A percentile compares a stretch with the other conserved stretches of the same genome.
These are phyloP conservation scores for Hucho hucho DNA, from an alignment of 2,113 vertebrate genomes.

Conservation along the genomic window DNA sequence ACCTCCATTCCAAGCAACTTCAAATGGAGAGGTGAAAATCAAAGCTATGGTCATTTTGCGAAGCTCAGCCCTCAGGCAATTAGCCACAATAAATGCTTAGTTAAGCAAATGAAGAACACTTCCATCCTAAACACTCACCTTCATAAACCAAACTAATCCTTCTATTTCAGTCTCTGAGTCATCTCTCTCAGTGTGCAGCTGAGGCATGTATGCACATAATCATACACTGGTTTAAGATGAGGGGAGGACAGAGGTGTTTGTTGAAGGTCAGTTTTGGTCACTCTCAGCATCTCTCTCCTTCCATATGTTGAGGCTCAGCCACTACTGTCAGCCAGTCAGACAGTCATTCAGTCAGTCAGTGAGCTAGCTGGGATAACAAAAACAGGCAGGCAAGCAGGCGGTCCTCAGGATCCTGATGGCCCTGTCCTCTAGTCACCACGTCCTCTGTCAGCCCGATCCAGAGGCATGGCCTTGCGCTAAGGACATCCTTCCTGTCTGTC, in stretches of 20 bases:
- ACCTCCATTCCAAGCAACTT: background rate
- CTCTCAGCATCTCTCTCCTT: background rate
- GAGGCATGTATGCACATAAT: background rate
- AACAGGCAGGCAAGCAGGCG: background rate
- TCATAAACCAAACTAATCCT: background rate
- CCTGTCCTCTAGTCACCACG: constrained; percentile 46
- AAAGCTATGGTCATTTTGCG: background rate
- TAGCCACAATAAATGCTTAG: constrained; percentile 30
- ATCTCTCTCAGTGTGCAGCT: background rate
- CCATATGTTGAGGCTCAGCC: background rate
- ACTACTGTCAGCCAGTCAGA: background rate
- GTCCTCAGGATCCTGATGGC: constrained; percentile 45
- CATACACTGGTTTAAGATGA: no score
- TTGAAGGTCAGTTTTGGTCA: background rate
- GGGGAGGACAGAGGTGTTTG: background rate
- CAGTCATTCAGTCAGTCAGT: background rate
- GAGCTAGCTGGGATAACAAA: background rate
- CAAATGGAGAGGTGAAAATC: constrained; percentile 5
- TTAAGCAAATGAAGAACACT: constrained; percentile 18
- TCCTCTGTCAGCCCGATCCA: constrained; percentile 41
- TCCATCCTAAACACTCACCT: background rate
- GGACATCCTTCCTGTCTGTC: constrained; percentile 55
- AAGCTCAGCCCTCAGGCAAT: constrained; percentile 15
- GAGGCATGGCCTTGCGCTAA: constrained; percentile 35
- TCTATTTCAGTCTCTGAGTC: background rate